These are phyloP conservation scores for Hyalella azteca DNA, from an alignment of 2,888 invertebrate genomes.

Conservation along the genomic window DNA sequence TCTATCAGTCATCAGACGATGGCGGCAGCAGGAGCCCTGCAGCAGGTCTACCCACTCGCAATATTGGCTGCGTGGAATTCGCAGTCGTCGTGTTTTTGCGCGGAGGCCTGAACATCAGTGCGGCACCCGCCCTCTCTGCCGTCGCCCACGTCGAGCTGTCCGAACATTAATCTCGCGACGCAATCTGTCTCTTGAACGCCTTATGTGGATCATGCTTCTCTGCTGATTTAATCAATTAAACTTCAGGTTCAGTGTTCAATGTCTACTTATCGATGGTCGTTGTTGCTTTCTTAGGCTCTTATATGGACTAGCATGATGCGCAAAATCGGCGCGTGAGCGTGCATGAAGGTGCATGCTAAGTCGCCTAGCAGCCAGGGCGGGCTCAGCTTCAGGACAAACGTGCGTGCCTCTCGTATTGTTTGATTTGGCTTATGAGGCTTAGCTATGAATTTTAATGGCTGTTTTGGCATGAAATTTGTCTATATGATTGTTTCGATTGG, in stretches of 20 bases:
- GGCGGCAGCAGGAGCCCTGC: neutral
- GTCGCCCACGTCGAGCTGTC: neutral
- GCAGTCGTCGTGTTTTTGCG: conserved; percentile 8
- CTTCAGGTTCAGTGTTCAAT: neutral
- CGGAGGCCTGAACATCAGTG: neutral
- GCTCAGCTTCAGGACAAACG: too few relatives aligned
- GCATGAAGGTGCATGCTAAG: too few relatives aligned
- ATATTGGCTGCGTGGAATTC: neutral
- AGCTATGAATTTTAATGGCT: too few relatives aligned
- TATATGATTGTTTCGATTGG: too few relatives aligned
- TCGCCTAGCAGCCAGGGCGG: too few relatives aligned
- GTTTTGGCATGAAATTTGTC: too few relatives aligned
- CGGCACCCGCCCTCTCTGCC: conserved; percentile 21
- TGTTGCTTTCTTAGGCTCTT: conserved; percentile 2
- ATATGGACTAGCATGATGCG: neutral
- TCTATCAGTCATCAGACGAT: too few relatives aligned
- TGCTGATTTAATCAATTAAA: neutral
- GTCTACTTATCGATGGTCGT: conserved; percentile 6
- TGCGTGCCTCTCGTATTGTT: too few relatives aligned
- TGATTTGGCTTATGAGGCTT: too few relatives aligned
- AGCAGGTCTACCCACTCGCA: conserved; percentile 15
- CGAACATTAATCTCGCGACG: neutral
- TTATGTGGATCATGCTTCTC: neutral
- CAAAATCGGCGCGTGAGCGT: neutral
- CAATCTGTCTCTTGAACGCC: neutral